Evolutionary conservation across 2,113 vertebrate species (phyloP).

Genomic region (Pseudopodoces humilis): DNA sequence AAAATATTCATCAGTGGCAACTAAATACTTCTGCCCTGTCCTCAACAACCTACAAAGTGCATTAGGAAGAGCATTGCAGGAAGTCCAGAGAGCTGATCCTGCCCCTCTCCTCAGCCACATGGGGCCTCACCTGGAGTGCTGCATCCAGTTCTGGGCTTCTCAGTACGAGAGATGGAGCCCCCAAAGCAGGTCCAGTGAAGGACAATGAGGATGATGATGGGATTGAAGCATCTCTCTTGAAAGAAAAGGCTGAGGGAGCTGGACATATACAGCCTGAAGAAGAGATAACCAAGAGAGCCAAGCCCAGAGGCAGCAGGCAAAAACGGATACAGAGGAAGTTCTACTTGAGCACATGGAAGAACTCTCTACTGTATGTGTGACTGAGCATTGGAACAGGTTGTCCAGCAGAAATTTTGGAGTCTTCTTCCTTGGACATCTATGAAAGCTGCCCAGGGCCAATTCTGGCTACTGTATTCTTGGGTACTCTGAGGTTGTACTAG

Average conservation of each 20-base stretch:
- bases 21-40: background rate
- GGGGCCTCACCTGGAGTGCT: background rate
- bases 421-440: background rate
- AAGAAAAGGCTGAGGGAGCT: background rate
- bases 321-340: background rate
- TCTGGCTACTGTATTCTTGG: background rate
- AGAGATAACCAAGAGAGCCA: background rate
- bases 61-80: background rate
- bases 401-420: background rate
- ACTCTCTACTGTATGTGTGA: background rate
- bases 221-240: background rate
- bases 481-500: background rate
- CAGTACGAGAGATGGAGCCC: rapidly evolving
- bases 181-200: background rate
- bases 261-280: background rate
- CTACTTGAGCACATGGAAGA: background rate
- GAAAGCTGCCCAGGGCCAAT: too few relatives aligned
- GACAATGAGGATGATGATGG: background rate
- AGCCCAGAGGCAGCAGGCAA: rapidly evolving
- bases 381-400: background rate
- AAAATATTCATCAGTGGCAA: background rate
- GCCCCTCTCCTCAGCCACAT: background rate
- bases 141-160: background rate
- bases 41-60: background rate
- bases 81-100: background rate